Percentiles rank a stretch among this genome's conserved stretches.
Evolutionary conservation across 2,797 vertebrate species (phyloP).

Genomic region (Poecile montanus): DNA sequence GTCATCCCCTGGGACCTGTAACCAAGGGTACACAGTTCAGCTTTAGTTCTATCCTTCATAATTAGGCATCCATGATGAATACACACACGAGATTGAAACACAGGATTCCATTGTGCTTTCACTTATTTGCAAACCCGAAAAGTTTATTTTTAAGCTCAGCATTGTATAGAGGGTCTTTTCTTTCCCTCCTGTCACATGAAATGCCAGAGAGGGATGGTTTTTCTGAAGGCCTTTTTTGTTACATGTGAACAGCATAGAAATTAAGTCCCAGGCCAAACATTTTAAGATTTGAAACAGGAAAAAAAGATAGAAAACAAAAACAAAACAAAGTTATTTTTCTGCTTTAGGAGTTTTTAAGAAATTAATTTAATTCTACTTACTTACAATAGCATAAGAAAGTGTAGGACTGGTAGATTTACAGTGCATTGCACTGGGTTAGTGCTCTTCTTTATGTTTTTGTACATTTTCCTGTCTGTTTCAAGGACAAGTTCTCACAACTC

Average conservation of each 20-base stretch:
- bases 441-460: neutral
- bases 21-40: slow-evolving; percentile 35
- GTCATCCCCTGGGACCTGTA: slow-evolving; percentile 31
- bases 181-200: slow-evolving; percentile 49
- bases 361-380: neutral
- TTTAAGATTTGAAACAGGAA: neutral
- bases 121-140: slow-evolving; percentile 50
- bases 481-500: neutral
- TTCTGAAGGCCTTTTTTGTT: neutral
- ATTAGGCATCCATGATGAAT: slow-evolving; percentile 54
- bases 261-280: neutral
- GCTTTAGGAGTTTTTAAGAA: neutral
- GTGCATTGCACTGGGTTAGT: neutral
- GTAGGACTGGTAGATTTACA: neutral
- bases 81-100: slow-evolving; percentile 21
- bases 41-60: slow-evolving; percentile 48
- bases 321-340: neutral
- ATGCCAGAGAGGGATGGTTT: slow-evolving; percentile 48
- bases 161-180: slow-evolving; percentile 40
- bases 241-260: slow-evolving; percentile 18
- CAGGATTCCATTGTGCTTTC: slow-evolving; percentile 48
- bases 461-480: neutral
- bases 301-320: neutral
- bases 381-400: neutral
- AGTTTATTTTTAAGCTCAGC: slow-evolving; percentile 63